Conservation (phyloP, 2,113 vertebrate genomes). For the Trachemys scripta region DNA sequence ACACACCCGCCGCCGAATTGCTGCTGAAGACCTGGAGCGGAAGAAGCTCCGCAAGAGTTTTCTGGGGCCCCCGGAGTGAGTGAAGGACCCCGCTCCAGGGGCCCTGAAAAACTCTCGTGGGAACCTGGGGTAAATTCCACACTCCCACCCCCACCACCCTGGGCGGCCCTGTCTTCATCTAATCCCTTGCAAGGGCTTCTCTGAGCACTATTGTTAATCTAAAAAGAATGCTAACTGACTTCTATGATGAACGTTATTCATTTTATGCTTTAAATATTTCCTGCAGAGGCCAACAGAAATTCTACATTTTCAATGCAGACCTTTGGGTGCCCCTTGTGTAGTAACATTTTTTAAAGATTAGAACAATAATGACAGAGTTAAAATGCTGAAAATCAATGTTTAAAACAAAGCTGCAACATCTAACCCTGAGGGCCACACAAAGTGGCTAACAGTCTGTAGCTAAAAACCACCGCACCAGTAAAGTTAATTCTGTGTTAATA, state of each 20-base stretch:
- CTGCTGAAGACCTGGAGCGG: too few species aligned
- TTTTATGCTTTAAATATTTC: constrained; percentile 69
- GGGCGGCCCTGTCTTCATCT: not conserved
- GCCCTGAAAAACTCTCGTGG: too few species aligned
- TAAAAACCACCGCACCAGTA: not conserved
- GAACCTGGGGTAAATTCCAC: too few species aligned
- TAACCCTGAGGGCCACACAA: not conserved
- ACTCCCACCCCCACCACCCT: too few species aligned
- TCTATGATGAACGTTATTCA: constrained; percentile 68
- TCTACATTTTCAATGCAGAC: constrained; percentile 29
- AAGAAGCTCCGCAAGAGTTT: too few species aligned
- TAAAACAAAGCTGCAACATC: constrained; percentile 31
- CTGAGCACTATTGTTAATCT: constrained; percentile 68
- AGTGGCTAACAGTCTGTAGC: not conserved
- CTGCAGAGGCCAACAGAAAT: constrained; percentile 70
- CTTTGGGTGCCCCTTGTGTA: constrained; percentile 31
- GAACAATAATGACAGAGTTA: constrained; percentile 38
- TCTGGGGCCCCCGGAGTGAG: too few species aligned
- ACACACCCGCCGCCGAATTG: too few species aligned
- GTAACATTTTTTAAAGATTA: constrained; percentile 64
- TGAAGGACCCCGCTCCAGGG: too few species aligned
- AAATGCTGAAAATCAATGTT: not conserved
- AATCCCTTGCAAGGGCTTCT: constrained; percentile 68
- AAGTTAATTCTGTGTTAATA: not conserved
- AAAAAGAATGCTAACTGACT: constrained; percentile 69